These are phyloP conservation scores for Diaperis boleti DNA, from an alignment of 2,888 invertebrate genomes.

Conservation along the genomic window DNA sequence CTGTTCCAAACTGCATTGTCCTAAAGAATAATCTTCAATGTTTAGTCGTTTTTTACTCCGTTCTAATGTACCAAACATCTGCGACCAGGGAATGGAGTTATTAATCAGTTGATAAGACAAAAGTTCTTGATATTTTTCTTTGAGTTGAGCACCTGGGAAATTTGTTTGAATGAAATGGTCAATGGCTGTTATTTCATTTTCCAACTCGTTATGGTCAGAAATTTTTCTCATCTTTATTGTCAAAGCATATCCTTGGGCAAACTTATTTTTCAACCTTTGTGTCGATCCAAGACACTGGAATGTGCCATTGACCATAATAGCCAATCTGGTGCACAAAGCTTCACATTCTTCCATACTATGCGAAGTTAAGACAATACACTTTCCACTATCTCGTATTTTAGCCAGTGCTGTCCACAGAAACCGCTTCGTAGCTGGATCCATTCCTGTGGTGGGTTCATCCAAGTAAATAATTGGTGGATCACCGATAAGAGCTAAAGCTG, in stretches of 20 bases:
- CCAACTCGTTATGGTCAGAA: slow-evolving; percentile 31
- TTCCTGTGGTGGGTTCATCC: slow-evolving; percentile 69
- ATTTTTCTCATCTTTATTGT: slow-evolving; percentile 59
- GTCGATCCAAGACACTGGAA: slow-evolving; percentile 81
- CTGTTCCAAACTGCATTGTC: slow-evolving; percentile 36
- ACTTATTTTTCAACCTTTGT: slow-evolving; percentile 82
- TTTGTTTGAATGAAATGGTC: slow-evolving; percentile 42
- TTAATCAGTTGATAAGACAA: slow-evolving; percentile 75
- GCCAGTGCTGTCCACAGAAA: slow-evolving; percentile 81
- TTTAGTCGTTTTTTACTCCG: slow-evolving; percentile 57
- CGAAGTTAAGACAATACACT: slow-evolving; percentile 81
- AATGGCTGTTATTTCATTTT: slow-evolving; percentile 30
- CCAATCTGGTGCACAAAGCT: slow-evolving; percentile 79
- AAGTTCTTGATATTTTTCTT: slow-evolving; percentile 76
- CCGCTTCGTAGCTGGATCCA: slow-evolving; percentile 81
- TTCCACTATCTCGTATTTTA: slow-evolving; percentile 74
- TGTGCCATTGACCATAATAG: slow-evolving; percentile 83
- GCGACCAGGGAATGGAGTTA: slow-evolving; percentile 73
- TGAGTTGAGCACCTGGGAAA: slow-evolving; percentile 55
- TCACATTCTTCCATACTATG: slow-evolving; percentile 88
- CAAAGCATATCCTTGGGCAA: slow-evolving; percentile 68
- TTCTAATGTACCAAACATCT: slow-evolving; percentile 78
- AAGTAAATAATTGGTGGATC: slow-evolving; percentile 66
- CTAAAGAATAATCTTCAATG: slow-evolving; percentile 68
- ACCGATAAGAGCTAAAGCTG: slow-evolving; percentile 67